A percentile compares a stretch with the other conserved stretches of the same genome.
Evolutionary conservation across 2,113 vertebrate genomes (phyloP).

Genomic region (Poicephalus meyeri): DNA sequence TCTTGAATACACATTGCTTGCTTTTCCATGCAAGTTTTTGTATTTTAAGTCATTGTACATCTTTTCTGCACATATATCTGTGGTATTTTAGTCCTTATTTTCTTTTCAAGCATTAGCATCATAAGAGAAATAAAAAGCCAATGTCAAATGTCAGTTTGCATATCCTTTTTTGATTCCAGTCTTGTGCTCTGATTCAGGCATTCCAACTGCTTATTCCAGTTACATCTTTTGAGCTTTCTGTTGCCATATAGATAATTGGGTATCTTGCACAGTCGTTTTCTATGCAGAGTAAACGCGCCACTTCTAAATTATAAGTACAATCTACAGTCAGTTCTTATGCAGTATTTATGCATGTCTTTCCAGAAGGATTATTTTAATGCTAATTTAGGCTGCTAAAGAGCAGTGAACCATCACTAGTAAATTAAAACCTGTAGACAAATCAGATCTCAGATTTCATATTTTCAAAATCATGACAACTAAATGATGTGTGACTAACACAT

Average conservation of each 20-base stretch:
- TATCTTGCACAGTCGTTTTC: not conserved
- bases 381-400: not conserved
- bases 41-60: not conserved
- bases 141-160: not conserved
- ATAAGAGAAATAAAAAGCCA: not conserved
- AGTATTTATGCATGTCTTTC: not conserved
- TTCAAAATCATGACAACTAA: not conserved
- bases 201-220: conserved; percentile 30
- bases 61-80: not conserved
- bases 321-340: not conserved
- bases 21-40: not conserved
- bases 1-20: not conserved
- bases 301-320: not conserved
- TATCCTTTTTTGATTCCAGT: not conserved
- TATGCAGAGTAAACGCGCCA: not conserved
- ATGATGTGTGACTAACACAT: not conserved
- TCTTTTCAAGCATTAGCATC: conserved; percentile 7
- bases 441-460: not conserved
- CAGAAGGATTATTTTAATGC: not conserved
- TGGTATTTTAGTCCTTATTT: not conserved
- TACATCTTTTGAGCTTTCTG: conserved; percentile 22
- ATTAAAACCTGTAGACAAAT: conserved; percentile 16
- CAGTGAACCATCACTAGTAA: not conserved
- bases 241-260: not conserved
- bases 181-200: conserved; percentile 1